phyloP scores from a whole-genome alignment of 2,888 invertebrate species.

The Dryobota labecula region DNA sequence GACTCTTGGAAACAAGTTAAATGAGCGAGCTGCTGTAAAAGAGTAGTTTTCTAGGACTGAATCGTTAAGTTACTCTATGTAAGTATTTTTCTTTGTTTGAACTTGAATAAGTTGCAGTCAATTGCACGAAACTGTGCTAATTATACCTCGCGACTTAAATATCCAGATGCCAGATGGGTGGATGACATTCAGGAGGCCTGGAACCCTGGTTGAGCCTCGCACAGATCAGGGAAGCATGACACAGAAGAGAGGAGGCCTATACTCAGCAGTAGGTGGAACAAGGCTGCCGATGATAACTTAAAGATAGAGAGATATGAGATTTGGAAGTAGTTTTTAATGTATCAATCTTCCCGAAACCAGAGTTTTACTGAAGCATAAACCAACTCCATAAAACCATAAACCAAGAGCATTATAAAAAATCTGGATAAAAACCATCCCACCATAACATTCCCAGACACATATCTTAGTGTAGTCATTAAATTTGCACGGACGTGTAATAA shows the following conservation, averaged over 20 bases:
- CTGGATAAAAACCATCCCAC: background rate
- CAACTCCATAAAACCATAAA: background rate
- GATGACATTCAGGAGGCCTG: too few relatives aligned
- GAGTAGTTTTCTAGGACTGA: background rate
- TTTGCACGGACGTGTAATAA: conserved; percentile 79
- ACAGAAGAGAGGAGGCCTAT: too few relatives aligned
- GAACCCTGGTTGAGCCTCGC: too few relatives aligned
- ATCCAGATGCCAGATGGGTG: too few relatives aligned
- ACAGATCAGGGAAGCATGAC: too few relatives aligned
- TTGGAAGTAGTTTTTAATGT: background rate
- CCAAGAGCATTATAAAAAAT: background rate
- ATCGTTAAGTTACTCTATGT: background rate
- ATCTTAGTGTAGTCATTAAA: conserved; percentile 75
- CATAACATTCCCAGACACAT: conserved; percentile 34
- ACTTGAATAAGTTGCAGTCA: background rate
- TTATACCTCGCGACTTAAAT: background rate
- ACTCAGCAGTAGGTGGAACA: too few relatives aligned
- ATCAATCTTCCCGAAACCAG: background rate
- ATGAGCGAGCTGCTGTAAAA: conserved; percentile 1
- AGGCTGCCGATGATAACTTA: background rate
- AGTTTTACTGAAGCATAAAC: background rate
- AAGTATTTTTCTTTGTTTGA: background rate
- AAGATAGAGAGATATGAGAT: too few relatives aligned
- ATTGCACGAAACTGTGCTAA: background rate
- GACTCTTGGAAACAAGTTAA: background rate